phyloP scores from a whole-genome alignment of 2,113 vertebrate genomes.

The Phrynocephalus versicolor region DNA sequence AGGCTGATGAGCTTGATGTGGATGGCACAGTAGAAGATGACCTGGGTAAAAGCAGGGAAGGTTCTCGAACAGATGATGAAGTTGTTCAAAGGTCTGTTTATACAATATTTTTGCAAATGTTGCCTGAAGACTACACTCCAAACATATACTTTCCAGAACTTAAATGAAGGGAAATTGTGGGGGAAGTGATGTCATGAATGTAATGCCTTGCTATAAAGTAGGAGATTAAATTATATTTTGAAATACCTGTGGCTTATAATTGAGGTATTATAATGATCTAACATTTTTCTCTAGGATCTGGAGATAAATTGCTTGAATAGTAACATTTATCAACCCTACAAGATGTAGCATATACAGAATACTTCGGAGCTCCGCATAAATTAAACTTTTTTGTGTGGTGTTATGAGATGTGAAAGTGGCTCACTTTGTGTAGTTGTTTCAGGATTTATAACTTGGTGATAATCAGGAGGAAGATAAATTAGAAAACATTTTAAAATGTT shows the following conservation, averaged over 20 bases:
- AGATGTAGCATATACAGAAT: neutral
- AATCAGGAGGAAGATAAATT: neutral
- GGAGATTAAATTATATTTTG: neutral
- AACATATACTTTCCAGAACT: no score
- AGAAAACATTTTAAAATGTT: neutral
- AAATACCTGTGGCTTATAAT: neutral
- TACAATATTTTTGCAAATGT: neutral
- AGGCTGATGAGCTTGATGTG: conserved; percentile 82
- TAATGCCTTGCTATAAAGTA: neutral
- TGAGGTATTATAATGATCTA: neutral
- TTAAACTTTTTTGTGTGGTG: no score
- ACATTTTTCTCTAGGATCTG: neutral
- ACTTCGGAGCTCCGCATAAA: no score
- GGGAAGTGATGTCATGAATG: neutral
- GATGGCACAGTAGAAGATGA: conserved; percentile 90
- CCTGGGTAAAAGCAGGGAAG: conserved; percentile 93
- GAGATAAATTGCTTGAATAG: neutral
- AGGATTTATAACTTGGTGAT: neutral
- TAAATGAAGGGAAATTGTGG: neutral
- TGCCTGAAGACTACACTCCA: neutral
- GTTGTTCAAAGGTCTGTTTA: conserved; percentile 88
- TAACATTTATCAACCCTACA: neutral
- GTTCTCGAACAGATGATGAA: conserved; percentile 92
- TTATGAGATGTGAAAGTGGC: neutral
- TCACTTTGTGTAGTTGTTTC: neutral